These are phyloP conservation scores for Plodia interpunctella DNA, from an alignment of 1,140 invertebrate genomes.

Conservation along the genomic window DNA sequence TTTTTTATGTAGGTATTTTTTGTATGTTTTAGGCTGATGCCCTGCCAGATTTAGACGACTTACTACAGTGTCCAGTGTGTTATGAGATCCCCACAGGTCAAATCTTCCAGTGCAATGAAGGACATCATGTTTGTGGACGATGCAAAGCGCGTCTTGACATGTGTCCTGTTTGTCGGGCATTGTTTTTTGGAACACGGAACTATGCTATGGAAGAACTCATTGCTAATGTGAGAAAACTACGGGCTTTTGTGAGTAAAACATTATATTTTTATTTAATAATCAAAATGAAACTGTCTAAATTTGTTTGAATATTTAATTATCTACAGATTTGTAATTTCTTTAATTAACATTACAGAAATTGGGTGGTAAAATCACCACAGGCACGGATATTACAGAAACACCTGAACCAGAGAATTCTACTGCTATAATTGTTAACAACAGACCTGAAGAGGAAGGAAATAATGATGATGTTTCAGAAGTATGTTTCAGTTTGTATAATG, in stretches of 20 bases:
- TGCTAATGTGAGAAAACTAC: slow-evolving; percentile 64
- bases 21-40: slow-evolving; percentile 19
- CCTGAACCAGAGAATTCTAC: slow-evolving; percentile 35
- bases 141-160: slow-evolving; percentile 64
- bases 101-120: slow-evolving; percentile 73
- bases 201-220: slow-evolving; percentile 73
- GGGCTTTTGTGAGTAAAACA: slow-evolving; percentile 53
- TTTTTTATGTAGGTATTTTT: too few species aligned
- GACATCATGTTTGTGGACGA: slow-evolving; percentile 70
- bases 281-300: background rate
- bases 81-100: slow-evolving; percentile 66
- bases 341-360: slow-evolving; percentile 40
- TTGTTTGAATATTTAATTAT: slow-evolving; percentile 2
- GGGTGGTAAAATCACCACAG: slow-evolving; percentile 44
- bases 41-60: slow-evolving; percentile 62
- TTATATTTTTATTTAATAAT: slow-evolving; percentile 4
- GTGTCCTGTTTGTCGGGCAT: slow-evolving; percentile 67
- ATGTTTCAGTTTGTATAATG: slow-evolving; percentile 17
- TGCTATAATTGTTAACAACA: slow-evolving; percentile 39
- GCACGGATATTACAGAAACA: slow-evolving; percentile 38
- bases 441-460: slow-evolving; percentile 38
- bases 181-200: slow-evolving; percentile 68
- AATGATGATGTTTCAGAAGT: slow-evolving; percentile 34
- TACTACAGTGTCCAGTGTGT: slow-evolving; percentile 73
- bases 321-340: slow-evolving; percentile 10